These are phyloP conservation scores for Podilymbus podiceps DNA, from an alignment of 2,113 vertebrate species.

Conservation along the genomic window DNA sequence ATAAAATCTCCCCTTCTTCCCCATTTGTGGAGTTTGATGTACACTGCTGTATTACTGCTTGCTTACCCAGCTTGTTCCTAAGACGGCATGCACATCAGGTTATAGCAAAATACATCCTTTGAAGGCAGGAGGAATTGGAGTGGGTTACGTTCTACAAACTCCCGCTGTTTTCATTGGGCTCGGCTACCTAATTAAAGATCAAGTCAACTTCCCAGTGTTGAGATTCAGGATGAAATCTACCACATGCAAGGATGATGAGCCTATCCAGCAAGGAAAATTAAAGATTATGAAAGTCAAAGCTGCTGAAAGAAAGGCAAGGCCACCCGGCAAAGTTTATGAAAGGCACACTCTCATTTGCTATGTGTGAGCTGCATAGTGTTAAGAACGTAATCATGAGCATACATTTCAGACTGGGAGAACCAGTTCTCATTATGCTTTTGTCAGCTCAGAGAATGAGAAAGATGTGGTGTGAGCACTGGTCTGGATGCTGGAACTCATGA, in stretches of 20 bases:
- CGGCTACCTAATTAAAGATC: slow-evolving; percentile 24
- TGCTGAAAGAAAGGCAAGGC: neutral
- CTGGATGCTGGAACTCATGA: slow-evolving; percentile 1
- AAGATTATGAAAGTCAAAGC: neutral
- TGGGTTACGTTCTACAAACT: neutral
- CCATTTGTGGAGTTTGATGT: neutral
- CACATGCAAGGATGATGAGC: slow-evolving; percentile 24
- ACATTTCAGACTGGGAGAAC: slow-evolving; percentile 6
- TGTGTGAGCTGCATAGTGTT: neutral
- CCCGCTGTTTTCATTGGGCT: neutral
- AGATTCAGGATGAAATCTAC: slow-evolving; percentile 40
- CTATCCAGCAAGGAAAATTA: slow-evolving; percentile 18
- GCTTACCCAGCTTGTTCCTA: neutral
- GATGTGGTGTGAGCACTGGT: neutral
- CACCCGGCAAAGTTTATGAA: neutral
- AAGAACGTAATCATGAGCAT: neutral
- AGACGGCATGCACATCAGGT: neutral
- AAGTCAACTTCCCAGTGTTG: slow-evolving; percentile 7
- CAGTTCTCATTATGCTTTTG: slow-evolving; percentile 34
- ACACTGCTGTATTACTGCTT: neutral
- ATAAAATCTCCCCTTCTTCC: neutral
- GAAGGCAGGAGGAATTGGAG: neutral
- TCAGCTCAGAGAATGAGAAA: neutral
- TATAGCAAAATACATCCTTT: neutral
- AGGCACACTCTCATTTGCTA: neutral